Conservation (phyloP, 2,797 vertebrate species). For the Sebastolobus alascanus region DNA sequence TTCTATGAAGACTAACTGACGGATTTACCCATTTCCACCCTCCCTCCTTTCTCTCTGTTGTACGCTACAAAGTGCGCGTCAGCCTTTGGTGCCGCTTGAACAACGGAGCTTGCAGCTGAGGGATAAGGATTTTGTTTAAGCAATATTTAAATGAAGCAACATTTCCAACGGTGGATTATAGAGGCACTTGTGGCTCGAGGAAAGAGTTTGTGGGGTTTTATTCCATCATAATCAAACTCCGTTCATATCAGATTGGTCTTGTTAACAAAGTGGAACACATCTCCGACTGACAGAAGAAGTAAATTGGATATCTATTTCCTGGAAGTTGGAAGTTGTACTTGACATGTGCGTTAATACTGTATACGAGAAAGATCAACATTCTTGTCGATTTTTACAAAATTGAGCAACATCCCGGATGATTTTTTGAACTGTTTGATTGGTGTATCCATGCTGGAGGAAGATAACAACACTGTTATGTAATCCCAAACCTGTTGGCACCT, state of each 20-base stretch:
- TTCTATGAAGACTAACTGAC: slow-evolving; percentile 29
- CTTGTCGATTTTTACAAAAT: slow-evolving; percentile 3
- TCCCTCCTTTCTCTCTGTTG: background rate
- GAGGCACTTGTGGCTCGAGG: background rate
- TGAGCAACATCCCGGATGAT: background rate
- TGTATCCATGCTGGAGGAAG: background rate
- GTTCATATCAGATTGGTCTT: slow-evolving; percentile 16
- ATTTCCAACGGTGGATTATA: slow-evolving; percentile 28
- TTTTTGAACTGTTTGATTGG: slow-evolving; percentile 2
- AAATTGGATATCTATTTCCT: background rate
- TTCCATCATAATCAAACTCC: slow-evolving; percentile 15
- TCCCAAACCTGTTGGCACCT: slow-evolving; percentile 8
- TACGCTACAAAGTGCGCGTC: slow-evolving; percentile 6
- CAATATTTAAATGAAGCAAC: slow-evolving; percentile 33
- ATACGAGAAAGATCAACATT: background rate
- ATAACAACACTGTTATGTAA: slow-evolving; percentile 21
- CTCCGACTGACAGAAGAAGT: background rate
- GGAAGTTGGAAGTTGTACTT: background rate
- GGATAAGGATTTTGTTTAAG: slow-evolving; percentile 31
- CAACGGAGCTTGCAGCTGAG: background rate
- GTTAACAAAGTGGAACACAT: background rate
- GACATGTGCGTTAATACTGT: background rate
- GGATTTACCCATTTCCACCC: slow-evolving; percentile 20
- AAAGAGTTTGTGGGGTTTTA: slow-evolving; percentile 11
- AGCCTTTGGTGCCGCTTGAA: slow-evolving; percentile 30